These are phyloP conservation scores for Flabesymbios commensalis DNA, from an alignment of 2,888 invertebrate genomes.

Conservation along the genomic window DNA sequence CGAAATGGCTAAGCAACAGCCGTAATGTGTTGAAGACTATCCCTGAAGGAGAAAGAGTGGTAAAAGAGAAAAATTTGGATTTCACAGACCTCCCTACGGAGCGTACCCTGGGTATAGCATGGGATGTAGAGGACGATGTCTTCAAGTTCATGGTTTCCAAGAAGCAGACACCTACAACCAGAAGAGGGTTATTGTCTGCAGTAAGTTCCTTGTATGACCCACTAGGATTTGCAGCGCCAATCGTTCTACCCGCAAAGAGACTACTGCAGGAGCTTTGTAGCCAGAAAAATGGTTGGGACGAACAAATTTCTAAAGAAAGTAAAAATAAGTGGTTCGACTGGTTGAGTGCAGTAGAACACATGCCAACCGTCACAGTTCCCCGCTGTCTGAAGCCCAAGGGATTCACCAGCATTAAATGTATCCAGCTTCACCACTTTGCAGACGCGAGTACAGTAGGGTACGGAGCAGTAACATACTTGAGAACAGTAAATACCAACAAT, in stretches of 20 bases:
- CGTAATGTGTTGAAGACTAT: background rate
- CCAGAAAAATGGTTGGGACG: constrained; percentile 27
- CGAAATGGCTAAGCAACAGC: constrained; percentile 13
- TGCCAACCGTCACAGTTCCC: background rate
- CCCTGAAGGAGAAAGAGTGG: background rate
- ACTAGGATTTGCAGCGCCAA: constrained; percentile 35
- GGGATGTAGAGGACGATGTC: constrained; percentile 34
- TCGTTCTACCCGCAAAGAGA: constrained; percentile 28
- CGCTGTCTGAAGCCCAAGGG: constrained; percentile 14
- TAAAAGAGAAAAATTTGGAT: background rate
- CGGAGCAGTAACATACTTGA: constrained; percentile 1
- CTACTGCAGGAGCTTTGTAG: constrained; percentile 32
- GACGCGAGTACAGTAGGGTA: constrained; percentile 13
- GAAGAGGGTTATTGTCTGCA: constrained; percentile 35
- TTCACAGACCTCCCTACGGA: background rate
- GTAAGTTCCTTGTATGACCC: constrained; percentile 37
- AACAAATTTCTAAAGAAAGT: constrained; percentile 14
- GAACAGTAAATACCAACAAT: background rate
- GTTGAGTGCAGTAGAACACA: background rate
- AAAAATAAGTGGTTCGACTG: constrained; percentile 1
- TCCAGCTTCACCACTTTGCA: constrained; percentile 6
- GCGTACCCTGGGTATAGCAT: constrained; percentile 24
- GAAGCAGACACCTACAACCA: constrained; percentile 27
- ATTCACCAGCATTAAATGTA: background rate
- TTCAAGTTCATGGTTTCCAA: constrained; percentile 32